Conservation (phyloP, 2,797 vertebrate genomes). For the Epinephelus malabaricus region DNA sequence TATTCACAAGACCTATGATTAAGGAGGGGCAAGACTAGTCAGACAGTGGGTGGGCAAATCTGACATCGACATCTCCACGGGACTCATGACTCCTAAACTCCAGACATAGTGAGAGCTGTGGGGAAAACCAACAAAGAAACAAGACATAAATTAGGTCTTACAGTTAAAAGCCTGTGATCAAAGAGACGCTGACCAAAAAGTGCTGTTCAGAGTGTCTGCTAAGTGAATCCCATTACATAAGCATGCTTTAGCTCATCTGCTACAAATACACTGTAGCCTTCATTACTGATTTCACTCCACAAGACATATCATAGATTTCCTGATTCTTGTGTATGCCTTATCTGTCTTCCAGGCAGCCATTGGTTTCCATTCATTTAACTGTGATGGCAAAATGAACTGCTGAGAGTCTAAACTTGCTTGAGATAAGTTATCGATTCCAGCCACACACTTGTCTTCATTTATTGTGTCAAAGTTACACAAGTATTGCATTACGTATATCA, state of each 20-base stretch:
- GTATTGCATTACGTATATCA: background rate
- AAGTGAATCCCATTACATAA: background rate
- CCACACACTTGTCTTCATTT: background rate
- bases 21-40: conserved; percentile 8
- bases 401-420: background rate
- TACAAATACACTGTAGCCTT: background rate
- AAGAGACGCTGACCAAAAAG: background rate
- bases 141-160: conserved; percentile 6
- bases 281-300: background rate
- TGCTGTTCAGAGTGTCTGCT: background rate
- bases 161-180: conserved; percentile 5
- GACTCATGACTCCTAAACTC: conserved; percentile 21
- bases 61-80: conserved; percentile 37
- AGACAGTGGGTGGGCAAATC: conserved; percentile 35
- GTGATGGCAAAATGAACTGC: background rate
- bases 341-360: background rate
- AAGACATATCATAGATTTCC: background rate
- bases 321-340: background rate
- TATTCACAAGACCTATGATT: conserved; percentile 53
- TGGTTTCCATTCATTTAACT: background rate
- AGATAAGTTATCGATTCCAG: background rate
- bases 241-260: background rate
- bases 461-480: background rate
- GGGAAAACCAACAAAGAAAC: background rate
- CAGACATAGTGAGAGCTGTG: background rate